Evolutionary conservation across 2,888 invertebrate genomes (phyloP).

Genomic region (Drosophila longiperda): DNA sequence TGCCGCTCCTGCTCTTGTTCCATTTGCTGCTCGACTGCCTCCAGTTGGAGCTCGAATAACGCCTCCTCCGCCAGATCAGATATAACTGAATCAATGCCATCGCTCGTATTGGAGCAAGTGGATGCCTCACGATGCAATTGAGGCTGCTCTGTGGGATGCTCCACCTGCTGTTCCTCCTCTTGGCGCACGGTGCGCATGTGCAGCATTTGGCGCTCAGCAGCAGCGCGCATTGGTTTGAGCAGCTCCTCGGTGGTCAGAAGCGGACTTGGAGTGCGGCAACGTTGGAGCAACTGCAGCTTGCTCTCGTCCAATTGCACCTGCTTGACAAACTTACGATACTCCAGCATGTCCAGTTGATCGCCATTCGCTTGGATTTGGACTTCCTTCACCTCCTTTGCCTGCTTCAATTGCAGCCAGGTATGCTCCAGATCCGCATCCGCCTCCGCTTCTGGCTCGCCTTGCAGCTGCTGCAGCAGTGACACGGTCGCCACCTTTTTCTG

Average conservation of each 20-base stretch:
- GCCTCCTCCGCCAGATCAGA: conserved; percentile 83
- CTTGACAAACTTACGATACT: conserved; percentile 53
- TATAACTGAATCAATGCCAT: conserved; percentile 82
- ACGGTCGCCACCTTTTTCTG: conserved; percentile 58
- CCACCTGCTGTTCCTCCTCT: conserved; percentile 68
- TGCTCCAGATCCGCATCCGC: conserved; percentile 61
- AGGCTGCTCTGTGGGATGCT: conserved; percentile 43
- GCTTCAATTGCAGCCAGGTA: conserved; percentile 43
- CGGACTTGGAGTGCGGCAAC: conserved; percentile 75
- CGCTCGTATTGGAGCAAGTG: conserved; percentile 81
- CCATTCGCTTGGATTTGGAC: neutral
- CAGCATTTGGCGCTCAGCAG: conserved; percentile 76
- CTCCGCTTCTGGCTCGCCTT: conserved; percentile 43
- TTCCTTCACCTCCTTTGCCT: conserved; percentile 1
- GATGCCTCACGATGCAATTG: conserved; percentile 73
- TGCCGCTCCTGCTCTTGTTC: conserved; percentile 25
- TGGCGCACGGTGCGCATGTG: conserved; percentile 77
- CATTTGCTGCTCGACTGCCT: conserved; percentile 74
- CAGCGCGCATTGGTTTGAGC: conserved; percentile 72
- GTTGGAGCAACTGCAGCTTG: conserved; percentile 41
- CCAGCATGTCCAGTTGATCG: conserved; percentile 38
- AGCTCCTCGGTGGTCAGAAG: conserved; percentile 71
- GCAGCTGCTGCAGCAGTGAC: conserved; percentile 49
- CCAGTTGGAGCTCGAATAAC: conserved; percentile 78
- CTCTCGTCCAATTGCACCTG: conserved; percentile 69